Percentiles rank a stretch among this genome's conserved stretches.
Conservation (phyloP, 23 tunicate genomes). For the Trididemnum clinides region DNA sequence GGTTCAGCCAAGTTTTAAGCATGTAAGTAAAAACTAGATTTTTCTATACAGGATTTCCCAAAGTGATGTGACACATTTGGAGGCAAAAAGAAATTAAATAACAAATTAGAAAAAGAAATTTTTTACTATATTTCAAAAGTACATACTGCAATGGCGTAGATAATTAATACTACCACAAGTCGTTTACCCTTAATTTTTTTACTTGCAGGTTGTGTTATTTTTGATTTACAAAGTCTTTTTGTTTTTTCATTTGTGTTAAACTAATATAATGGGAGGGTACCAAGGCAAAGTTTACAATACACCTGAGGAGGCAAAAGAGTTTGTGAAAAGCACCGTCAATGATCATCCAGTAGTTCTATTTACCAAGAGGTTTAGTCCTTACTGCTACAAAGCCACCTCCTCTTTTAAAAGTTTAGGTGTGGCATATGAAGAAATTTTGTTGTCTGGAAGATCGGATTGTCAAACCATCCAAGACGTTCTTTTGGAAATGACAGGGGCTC, state of each 20-base stretch:
- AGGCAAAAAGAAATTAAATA: too few relatives aligned
- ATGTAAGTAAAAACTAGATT: too few relatives aligned
- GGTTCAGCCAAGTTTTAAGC: too few relatives aligned
- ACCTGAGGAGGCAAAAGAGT: constrained; percentile 41
- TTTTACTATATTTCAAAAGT: too few relatives aligned
- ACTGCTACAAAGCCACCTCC: constrained; percentile 35
- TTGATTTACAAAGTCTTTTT: too few relatives aligned
- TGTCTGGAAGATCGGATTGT: constrained; percentile 44
- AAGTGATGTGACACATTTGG: too few relatives aligned
- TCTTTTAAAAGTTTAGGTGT: constrained; percentile 24
- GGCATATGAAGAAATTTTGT: constrained; percentile 26
- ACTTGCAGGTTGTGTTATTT: too few relatives aligned
- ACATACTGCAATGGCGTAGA: too few relatives aligned
- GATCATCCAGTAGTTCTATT: constrained; percentile 38
- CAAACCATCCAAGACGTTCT: constrained; percentile 54
- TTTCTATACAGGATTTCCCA: too few relatives aligned
- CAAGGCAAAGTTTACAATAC: constrained; percentile 37
- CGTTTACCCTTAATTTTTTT: too few relatives aligned
- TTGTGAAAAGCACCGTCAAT: constrained; percentile 18
- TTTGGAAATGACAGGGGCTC: constrained; percentile 49
- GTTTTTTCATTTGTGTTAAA: background rate
- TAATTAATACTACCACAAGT: too few relatives aligned
- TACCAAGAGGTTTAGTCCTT: constrained; percentile 41
- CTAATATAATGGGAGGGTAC: constrained; percentile 41
- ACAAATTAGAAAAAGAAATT: too few relatives aligned